Conservation (phyloP, 1,140 invertebrate genomes). For the Oscheius sp. region DNA sequence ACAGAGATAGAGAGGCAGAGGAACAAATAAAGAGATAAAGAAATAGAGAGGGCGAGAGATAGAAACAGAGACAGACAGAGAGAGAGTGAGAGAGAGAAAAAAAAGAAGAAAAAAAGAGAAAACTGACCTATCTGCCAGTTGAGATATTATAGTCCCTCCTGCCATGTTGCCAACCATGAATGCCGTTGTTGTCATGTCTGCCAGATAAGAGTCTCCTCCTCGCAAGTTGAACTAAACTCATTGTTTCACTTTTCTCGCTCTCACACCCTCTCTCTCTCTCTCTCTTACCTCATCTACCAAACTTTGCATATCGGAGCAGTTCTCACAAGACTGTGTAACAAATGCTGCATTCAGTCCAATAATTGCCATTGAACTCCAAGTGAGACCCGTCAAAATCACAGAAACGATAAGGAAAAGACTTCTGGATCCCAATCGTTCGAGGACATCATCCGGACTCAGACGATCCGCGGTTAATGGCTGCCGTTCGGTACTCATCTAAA, state of each 20-base stretch:
- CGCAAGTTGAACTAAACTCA: slow-evolving; percentile 28
- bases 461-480: background rate
- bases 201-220: slow-evolving; percentile 20
- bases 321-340: background rate
- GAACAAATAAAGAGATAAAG: no score
- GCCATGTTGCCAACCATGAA: slow-evolving; percentile 45
- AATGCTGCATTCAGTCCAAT: background rate
- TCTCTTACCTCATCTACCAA: background rate
- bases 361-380: background rate
- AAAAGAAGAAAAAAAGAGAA: background rate
- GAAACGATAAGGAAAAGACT: background rate
- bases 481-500: no score
- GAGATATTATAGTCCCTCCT: slow-evolving; percentile 33
- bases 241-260: background rate
- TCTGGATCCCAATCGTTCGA: background rate
- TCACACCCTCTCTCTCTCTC: background rate
- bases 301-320: background rate
- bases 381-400: background rate
- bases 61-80: no score
- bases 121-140: slow-evolving; percentile 25
- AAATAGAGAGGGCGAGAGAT: no score
- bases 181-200: slow-evolving; percentile 33
- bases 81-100: no score
- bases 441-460: background rate
- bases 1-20: no score